Conservation (phyloP, 1,140 invertebrate genomes). For the Hermatobates lingyangjiaoensis region DNA sequence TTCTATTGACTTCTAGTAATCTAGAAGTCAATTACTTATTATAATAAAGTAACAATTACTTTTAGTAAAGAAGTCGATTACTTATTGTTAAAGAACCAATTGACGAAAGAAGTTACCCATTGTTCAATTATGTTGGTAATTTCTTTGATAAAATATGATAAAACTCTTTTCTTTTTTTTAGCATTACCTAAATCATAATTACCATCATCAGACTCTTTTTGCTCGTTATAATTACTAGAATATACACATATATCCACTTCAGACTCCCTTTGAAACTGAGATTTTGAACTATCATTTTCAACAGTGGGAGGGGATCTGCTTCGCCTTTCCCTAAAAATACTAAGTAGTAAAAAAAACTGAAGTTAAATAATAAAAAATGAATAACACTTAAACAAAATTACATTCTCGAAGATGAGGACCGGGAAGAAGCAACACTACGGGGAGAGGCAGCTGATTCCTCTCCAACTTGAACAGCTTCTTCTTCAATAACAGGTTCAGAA, state of each 20-base stretch:
- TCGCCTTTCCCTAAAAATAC: constrained; percentile 22
- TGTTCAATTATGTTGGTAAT: neutral
- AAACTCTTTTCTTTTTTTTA: neutral
- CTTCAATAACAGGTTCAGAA: neutral
- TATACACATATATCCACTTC: constrained; percentile 17
- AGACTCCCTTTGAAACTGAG: constrained; percentile 21
- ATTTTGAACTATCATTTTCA: constrained; percentile 27
- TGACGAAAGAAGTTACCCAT: neutral
- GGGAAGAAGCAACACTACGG: too few relatives aligned
- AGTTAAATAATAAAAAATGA: neutral
- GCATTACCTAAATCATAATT: neutral
- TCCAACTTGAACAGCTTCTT: neutral
- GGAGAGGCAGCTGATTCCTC: neutral
- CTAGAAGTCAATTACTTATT: too few relatives aligned
- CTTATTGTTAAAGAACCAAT: neutral
- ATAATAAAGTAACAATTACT: too few relatives aligned
- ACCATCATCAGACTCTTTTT: constrained; percentile 18
- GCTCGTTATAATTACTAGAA: too few relatives aligned
- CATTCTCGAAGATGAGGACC: too few relatives aligned
- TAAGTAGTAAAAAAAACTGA: neutral
- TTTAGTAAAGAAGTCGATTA: too few relatives aligned
- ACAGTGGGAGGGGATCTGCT: constrained; percentile 23
- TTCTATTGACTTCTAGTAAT: too few relatives aligned
- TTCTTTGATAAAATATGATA: neutral
- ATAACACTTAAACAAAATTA: too few relatives aligned